Evolutionary conservation across 2,888 invertebrate genomes (phyloP).

Genomic region (Endomychus coccineus): DNA sequence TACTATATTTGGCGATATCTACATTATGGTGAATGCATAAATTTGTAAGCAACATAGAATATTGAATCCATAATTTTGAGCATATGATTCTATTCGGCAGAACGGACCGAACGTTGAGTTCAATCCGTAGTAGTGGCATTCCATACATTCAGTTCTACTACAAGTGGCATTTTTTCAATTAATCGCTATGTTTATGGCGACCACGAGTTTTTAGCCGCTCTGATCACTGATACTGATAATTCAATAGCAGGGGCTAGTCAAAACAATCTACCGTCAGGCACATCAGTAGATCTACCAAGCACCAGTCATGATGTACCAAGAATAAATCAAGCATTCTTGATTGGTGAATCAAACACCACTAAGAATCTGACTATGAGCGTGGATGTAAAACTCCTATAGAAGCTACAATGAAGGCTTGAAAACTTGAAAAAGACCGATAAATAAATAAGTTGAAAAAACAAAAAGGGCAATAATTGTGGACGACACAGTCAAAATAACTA

Average conservation of each 20-base stretch:
- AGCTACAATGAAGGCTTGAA: neutral
- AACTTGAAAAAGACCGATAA: too few species aligned
- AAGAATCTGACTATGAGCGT: conserved; percentile 1
- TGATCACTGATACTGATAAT: conserved; percentile 2
- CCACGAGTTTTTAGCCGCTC: conserved; percentile 3
- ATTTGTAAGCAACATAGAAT: too few species aligned
- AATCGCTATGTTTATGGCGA: too few species aligned
- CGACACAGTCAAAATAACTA: neutral
- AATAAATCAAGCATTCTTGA: neutral
- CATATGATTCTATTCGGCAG: too few species aligned
- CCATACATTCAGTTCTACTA: too few species aligned
- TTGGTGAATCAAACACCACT: neutral
- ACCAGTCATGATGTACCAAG: conserved; percentile 1
- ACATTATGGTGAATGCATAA: too few species aligned
- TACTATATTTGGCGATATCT: too few species aligned
- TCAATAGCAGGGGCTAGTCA: neutral
- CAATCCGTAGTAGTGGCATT: too few species aligned
- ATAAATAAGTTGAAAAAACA: too few species aligned
- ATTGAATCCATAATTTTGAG: too few species aligned
- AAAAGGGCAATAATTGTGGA: neutral
- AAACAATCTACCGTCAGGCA: neutral
- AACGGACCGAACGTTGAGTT: too few species aligned
- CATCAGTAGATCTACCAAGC: conserved; percentile 1
- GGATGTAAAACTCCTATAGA: conserved; percentile 1
- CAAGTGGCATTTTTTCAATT: too few species aligned